Evolutionary conservation across 2,113 vertebrate genomes (phyloP), one percentile per base, ranked within the genome.

Genomic region (Podocnemis expansa): DNA sequence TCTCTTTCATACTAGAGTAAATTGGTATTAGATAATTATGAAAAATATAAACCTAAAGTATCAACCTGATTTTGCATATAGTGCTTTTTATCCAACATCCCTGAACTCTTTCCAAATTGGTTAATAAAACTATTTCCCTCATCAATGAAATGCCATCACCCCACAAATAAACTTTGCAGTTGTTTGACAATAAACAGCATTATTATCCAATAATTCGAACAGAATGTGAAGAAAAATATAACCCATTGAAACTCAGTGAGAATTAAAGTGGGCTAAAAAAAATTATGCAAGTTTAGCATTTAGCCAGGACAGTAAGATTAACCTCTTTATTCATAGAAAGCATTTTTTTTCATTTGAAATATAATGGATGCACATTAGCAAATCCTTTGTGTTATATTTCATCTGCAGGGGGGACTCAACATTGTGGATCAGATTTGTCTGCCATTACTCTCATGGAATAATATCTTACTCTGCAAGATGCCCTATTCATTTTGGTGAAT

Each of bases 11-110:
- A 79, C 4, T 55, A 38, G 10, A 34, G 45, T 47, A 73, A 91
- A 83, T 10, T 13, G 81, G 79, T 49, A 52, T 6, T 94, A 12
- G 25, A 63, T 78, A 4, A 51, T 73, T 89, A 51, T 80, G 21
- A 88, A 70, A 87, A 75, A 49, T 41, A 80, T 27, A 1, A 78
- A 12, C 43, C 14, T 67, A 78, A 3, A 73, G 13, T 38, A 88
- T 5, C 22, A 82, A 78, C 86, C 11, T 84, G 21, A 2, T 34
- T 70, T 89, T 85, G 78, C n/a, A 52, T 67, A n/a, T 29, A n/a
- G 34, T 31, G 83, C 6, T 56, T 89, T 91, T 89, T 70, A 38
- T 90, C 93, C 95, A 34, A 83, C 6, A 90, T 83, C 43, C 87
- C 29, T 12, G 81, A 90, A 81, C 34, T 63, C 6, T 12, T 89